Percentiles rank a stretch among this genome's conserved stretches.
Evolutionary conservation across 2,888 invertebrate species (phyloP).

Genomic region (Gymnosoma rotundatum): DNA sequence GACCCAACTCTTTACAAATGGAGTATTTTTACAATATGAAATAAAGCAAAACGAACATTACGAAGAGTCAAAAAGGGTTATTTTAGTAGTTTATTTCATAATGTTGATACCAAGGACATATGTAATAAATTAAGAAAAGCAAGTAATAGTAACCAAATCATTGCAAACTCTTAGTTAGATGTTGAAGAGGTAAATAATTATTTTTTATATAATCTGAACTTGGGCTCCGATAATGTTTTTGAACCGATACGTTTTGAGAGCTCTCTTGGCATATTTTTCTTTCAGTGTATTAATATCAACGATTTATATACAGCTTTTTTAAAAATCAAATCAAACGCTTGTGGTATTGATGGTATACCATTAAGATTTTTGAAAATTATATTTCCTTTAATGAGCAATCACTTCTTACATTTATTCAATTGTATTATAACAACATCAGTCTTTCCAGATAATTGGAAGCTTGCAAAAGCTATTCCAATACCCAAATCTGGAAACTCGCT

Average conservation of each 20-base stretch:
- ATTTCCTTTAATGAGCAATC: background rate
- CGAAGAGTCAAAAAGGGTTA: background rate
- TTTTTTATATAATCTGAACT: background rate
- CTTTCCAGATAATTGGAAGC: background rate
- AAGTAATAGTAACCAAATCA: no score
- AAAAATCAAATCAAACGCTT: background rate
- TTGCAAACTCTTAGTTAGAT: no score
- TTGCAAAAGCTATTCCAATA: background rate
- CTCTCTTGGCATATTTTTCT: no score
- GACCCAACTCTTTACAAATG: background rate
- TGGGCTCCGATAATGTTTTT: background rate
- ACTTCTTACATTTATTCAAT: background rate
- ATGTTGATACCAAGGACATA: background rate
- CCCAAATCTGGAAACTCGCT: background rate
- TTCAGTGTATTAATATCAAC: no score
- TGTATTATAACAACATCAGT: background rate
- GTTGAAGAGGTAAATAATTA: no score
- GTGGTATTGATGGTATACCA: background rate
- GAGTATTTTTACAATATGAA: background rate
- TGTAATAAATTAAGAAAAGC: background rate
- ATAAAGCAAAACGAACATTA: background rate
- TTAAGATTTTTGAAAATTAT: background rate
- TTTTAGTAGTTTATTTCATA: background rate
- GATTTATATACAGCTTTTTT: no score
- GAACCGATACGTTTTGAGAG: background rate